Evolutionary conservation across 2,113 vertebrate species (phyloP).

Genomic region (Gavialis gangeticus): DNA sequence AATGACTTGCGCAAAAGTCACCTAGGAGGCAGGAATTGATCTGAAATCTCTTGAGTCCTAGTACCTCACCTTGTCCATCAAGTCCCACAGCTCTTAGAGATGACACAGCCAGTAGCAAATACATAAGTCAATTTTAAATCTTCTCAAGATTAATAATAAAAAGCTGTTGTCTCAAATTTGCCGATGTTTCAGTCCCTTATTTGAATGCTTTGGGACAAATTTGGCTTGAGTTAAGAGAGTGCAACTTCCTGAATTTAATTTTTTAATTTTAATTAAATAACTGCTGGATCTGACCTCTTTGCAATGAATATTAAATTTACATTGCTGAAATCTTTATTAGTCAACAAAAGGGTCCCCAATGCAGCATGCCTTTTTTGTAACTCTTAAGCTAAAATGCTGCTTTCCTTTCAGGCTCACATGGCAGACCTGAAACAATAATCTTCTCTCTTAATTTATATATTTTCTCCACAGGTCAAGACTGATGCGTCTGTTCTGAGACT

Average conservation of each 20-base stretch:
- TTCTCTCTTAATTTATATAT: background rate
- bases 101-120: background rate
- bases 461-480: background rate
- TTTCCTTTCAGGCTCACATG: fast-evolving
- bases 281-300: background rate
- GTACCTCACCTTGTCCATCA: too few relatives aligned
- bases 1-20: too few relatives aligned
- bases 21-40: background rate
- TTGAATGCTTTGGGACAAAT: background rate
- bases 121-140: background rate
- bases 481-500: background rate
- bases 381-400: background rate
- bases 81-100: background rate
- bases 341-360: background rate
- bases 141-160: fast-evolving
- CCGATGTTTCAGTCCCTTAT: background rate
- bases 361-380: background rate
- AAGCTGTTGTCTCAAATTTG: fast-evolving
- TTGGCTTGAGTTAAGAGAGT: background rate
- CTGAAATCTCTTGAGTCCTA: background rate
- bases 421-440: background rate
- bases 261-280: background rate
- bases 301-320: background rate
- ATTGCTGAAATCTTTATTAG: background rate
- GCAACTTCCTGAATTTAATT: background rate